Percentiles rank a stretch among this genome's conserved stretches.
phyloP scores from a whole-genome alignment of 2,113 vertebrate genomes.

The Thunnus maccoyii region DNA sequence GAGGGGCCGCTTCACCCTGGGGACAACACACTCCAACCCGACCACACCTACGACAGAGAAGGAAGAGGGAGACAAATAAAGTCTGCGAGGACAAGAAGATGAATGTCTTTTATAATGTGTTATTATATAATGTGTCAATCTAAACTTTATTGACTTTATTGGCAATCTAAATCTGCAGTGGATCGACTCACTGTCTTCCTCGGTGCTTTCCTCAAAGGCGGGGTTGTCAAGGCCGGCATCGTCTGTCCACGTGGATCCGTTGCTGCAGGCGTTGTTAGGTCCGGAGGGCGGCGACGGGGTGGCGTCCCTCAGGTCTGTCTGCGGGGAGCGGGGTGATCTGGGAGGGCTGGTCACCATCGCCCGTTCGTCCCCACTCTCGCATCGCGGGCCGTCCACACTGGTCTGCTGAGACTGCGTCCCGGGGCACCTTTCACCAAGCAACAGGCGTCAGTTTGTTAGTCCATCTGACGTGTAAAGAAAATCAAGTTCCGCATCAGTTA shows the following conservation, averaged over 20 bases:
- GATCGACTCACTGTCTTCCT: slow-evolving; percentile 90
- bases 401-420: slow-evolving; percentile 91
- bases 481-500: slow-evolving; percentile 55
- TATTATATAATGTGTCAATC: background rate
- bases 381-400: slow-evolving; percentile 86
- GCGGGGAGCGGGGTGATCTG: slow-evolving; percentile 79
- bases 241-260: slow-evolving; percentile 87
- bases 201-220: slow-evolving; percentile 91
- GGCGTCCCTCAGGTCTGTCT: slow-evolving; percentile 80
- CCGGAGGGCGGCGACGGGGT: slow-evolving; percentile 75
- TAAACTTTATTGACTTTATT: background rate
- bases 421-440: slow-evolving; percentile 88
- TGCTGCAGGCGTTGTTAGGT: slow-evolving; percentile 68
- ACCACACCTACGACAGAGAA: slow-evolving; percentile 75
- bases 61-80: background rate
- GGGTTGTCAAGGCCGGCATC: slow-evolving; percentile 93
- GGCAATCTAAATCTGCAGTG: slow-evolving; percentile 1
- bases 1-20: slow-evolving; percentile 80
- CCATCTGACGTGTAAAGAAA: slow-evolving; percentile 65
- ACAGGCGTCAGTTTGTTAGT: slow-evolving; percentile 69
- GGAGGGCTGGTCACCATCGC: slow-evolving; percentile 82
- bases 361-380: slow-evolving; percentile 84
- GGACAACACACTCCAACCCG: slow-evolving; percentile 75
- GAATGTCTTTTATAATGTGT: background rate
- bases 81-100: background rate